These are phyloP conservation scores for Dryoscopus gambensis DNA, from an alignment of 2,113 vertebrate genomes.

Conservation along the genomic window DNA sequence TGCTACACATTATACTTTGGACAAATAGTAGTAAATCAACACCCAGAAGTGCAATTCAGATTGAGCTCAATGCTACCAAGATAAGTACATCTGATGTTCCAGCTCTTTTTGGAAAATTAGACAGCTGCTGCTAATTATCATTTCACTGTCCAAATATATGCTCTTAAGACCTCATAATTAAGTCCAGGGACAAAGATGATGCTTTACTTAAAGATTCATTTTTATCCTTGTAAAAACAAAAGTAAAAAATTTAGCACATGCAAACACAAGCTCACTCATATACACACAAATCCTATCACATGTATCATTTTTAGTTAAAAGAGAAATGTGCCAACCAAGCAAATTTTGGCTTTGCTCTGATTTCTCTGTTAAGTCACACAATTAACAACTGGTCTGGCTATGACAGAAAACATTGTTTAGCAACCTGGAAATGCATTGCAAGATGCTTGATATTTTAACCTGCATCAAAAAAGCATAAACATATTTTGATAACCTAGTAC, in stretches of 20 bases:
- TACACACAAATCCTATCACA: neutral
- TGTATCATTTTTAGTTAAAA: neutral
- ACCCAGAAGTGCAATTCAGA: neutral
- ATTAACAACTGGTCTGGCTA: neutral
- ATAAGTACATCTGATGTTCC: neutral
- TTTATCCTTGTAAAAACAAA: neutral
- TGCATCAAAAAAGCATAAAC: neutral
- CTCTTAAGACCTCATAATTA: neutral
- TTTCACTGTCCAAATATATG: neutral
- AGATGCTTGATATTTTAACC: conserved; percentile 11
- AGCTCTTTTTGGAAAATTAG: neutral
- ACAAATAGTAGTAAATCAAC: conserved; percentile 5
- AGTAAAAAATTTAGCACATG: neutral
- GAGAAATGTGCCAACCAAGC: neutral
- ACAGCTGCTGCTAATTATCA: neutral
- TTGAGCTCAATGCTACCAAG: neutral
- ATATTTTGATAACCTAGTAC: neutral
- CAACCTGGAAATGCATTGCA: neutral
- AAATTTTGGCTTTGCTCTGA: neutral
- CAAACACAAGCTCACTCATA: neutral
- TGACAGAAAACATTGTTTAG: neutral
- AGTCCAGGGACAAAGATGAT: neutral
- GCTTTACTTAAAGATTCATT: neutral
- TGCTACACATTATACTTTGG: neutral
- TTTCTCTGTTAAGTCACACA: neutral